Base-by-base conservation (phyloP, 2,888 invertebrate genomes). In the Mylabris sibirica region DNA sequence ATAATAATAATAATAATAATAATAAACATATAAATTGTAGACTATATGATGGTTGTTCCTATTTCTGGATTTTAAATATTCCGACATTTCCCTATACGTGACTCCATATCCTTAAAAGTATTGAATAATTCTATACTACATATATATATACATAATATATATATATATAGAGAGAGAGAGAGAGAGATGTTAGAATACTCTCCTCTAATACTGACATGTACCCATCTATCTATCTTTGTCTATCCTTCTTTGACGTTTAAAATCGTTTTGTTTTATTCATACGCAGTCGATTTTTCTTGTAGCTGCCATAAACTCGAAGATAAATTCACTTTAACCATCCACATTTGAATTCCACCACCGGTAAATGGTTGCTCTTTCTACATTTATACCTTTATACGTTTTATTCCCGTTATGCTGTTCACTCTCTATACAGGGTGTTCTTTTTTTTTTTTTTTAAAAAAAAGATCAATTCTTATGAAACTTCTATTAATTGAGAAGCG, bases 241-340 rank as follows among this genome's bases (percentile, higher is more conserved):
- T 17, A 14, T 41, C 14, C 80, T 79, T 79, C 77, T 75, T 80
- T 74, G 79, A 77, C 81, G 80, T 79, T 80, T 81, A 82, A 82
- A 82, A 82, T 83, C 82, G 80, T 81, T 81, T 76, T 83, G 82
- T 83, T 83, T 83, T 83, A 83, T 83, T 83, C 83, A 83, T 83
- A 80, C 79, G 76, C 79, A 80, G 80, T 81, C 81, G 80, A 82
- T 81, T 81, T 79, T 77, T 77, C 78, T 78, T 78, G 79, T 76
- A 75, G 78, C 78, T 78, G 78, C 80, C 80, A 79, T 82, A 82
- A 82, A 82, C 80, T 78, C 75, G 78, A 76, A 78, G 79, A 79
- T 79, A 79, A 79, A 78, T 79, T 78, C 77, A 75, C 75, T 76
- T 78, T 80, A 79, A 80, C 76, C 77, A 76, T 44, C 76, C 75